Evolutionary conservation across 1,140 invertebrate genomes (phyloP).

Genomic region (Probaryconus sp.): DNA sequence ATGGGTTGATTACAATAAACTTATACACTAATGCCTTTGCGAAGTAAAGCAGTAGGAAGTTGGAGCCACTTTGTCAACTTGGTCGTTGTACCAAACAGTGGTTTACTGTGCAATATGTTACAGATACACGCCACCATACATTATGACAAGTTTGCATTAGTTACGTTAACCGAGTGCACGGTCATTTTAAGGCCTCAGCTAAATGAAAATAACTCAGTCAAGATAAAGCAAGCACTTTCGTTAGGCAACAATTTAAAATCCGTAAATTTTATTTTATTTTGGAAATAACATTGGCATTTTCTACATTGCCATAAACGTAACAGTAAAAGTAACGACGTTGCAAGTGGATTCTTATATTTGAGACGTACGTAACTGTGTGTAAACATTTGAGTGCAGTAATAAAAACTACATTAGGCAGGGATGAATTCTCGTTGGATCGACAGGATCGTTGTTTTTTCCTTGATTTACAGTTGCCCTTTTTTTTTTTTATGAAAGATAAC

Average conservation of each 20-base stretch:
- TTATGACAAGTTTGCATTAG: constrained; percentile 2
- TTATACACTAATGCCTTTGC: constrained; percentile 11
- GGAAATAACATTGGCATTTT: no score
- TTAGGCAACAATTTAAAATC: no score
- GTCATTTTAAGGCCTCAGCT: no score
- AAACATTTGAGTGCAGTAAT: constrained; percentile 1
- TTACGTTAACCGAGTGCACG: no score
- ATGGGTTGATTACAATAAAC: constrained; percentile 20
- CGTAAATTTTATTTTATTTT: no score
- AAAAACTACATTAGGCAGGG: constrained; percentile 10
- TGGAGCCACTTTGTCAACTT: constrained; percentile 17
- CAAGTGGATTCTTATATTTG: constrained; percentile 6
- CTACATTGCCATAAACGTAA: neutral
- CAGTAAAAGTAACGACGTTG: constrained; percentile 5
- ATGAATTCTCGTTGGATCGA: constrained; percentile 6
- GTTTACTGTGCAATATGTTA: constrained; percentile 7
- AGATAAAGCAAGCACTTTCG: no score
- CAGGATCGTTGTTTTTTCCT: neutral
- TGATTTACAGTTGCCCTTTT: no score
- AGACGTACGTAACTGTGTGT: constrained; percentile 3
- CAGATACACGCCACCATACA: neutral
- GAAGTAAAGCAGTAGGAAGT: constrained; percentile 10
- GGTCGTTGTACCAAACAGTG: neutral
- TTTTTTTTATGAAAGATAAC: no score
- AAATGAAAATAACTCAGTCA: no score